A percentile compares a stretch with the other conserved stretches of the same genome.
phyloP scores from a whole-genome alignment of 2,797 vertebrate species.

The Poeciliopsis paucimaculata region DNA sequence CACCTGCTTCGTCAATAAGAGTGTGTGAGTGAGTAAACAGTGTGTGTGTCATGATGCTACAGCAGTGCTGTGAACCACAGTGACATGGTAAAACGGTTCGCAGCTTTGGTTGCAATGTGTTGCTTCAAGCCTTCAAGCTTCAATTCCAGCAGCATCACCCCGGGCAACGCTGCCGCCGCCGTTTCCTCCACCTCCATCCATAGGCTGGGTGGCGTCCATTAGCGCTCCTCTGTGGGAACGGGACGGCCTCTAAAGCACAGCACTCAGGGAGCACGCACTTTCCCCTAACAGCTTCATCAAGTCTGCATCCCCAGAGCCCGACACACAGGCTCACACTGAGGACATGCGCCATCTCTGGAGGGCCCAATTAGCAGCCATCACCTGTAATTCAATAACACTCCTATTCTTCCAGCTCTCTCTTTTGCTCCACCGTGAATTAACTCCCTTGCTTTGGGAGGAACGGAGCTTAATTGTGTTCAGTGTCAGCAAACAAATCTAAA shows the following conservation, averaged over 20 bases:
- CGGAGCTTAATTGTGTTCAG: slow-evolving; percentile 26
- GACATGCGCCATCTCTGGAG: slow-evolving; percentile 58
- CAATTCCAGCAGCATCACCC: slow-evolving; percentile 54
- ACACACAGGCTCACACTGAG: slow-evolving; percentile 26
- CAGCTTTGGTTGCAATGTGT: slow-evolving; percentile 47
- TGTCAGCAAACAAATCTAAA: slow-evolving; percentile 49
- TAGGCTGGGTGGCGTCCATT: slow-evolving; percentile 69
- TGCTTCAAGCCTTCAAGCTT: slow-evolving; percentile 51
- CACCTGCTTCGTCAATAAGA: background rate
- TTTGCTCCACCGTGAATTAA: slow-evolving; percentile 32
- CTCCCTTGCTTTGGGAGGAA: slow-evolving; percentile 35
- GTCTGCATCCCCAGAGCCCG: slow-evolving; percentile 55
- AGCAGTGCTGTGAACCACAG: slow-evolving; percentile 21
- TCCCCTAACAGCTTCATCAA: slow-evolving; percentile 76
- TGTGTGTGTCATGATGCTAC: slow-evolving; percentile 8
- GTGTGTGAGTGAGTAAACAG: slow-evolving; percentile 4
- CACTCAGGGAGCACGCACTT: slow-evolving; percentile 66
- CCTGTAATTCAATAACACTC: slow-evolving; percentile 76
- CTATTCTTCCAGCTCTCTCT: slow-evolving; percentile 45
- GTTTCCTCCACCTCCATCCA: slow-evolving; percentile 35
- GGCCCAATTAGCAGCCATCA: slow-evolving; percentile 77
- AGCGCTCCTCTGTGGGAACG: slow-evolving; percentile 63
- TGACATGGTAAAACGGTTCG: slow-evolving; percentile 33
- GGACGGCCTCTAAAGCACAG: slow-evolving; percentile 57
- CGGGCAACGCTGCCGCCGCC: background rate